These are phyloP conservation scores for Parascotia fuliginaria DNA, from an alignment of 2,888 invertebrate species.

Conservation along the genomic window DNA sequence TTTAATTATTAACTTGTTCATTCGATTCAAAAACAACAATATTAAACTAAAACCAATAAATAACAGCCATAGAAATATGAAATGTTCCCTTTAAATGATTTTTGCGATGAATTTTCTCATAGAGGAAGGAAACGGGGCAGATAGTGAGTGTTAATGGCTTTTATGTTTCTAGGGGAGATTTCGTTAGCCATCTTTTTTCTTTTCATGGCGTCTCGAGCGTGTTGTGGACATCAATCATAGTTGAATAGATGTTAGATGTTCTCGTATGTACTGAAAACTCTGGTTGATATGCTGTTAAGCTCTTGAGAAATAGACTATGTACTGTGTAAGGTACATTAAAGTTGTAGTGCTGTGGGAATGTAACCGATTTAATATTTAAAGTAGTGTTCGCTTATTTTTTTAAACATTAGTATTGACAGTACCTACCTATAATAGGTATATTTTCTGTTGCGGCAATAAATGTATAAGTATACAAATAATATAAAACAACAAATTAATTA, in stretches of 20 bases:
- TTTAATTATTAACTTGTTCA: neutral
- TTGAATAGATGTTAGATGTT: neutral
- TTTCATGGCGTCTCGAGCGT: neutral
- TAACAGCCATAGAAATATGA: slow-evolving; percentile 5
- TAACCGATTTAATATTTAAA: no score
- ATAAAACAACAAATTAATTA: no score
- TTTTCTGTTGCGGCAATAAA: no score
- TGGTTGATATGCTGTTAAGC: no score
- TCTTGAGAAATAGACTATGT: no score
- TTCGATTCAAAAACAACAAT: slow-evolving; percentile 1
- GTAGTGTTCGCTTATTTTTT: no score
- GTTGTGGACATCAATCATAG: neutral
- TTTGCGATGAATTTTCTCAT: slow-evolving; percentile 18
- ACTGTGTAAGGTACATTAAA: no score
- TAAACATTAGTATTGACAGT: no score
- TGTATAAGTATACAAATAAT: no score
- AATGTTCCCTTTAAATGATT: slow-evolving; percentile 23
- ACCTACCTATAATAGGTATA: no score
- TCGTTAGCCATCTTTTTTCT: neutral
- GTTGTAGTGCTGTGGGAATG: no score
- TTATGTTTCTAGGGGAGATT: neutral
- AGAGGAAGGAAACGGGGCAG: slow-evolving; percentile 16
- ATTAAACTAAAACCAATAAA: slow-evolving; percentile 1
- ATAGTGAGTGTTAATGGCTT: slow-evolving; percentile 18
- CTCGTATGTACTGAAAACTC: no score